A percentile compares a stretch with the other conserved stretches of the same genome.
Evolutionary conservation across 2,113 vertebrate species (phyloP).

Genomic region (Mus spicilegus): DNA sequence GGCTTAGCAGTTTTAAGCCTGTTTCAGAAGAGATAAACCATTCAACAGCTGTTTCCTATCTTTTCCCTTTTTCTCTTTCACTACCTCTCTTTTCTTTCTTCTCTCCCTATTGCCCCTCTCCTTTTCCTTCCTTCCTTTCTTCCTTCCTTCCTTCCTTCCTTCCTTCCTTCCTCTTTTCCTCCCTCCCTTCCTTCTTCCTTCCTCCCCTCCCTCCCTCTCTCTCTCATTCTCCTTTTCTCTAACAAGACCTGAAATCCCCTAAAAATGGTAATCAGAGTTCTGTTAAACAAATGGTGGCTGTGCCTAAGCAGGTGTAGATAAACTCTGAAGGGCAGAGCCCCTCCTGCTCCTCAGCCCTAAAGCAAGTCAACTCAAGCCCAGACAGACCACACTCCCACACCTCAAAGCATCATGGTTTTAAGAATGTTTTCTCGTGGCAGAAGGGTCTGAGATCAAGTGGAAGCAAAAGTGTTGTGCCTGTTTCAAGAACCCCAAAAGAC

Average conservation of each 20-base stretch:
- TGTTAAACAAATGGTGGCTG: not conserved
- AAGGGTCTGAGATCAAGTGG: not conserved
- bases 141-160: rapidly evolving
- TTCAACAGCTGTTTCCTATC: no score
- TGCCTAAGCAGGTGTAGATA: not conserved
- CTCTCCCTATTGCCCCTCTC: no score
- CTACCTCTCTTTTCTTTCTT: no score
- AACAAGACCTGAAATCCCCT: not conserved
- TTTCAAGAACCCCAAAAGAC: no score
- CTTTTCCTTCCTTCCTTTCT: rapidly evolving
- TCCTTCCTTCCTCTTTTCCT: not conserved
- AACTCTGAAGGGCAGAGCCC: not conserved
- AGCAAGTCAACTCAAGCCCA: not conserved
- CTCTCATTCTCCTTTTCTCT: not conserved
- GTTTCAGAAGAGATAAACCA: not conserved
- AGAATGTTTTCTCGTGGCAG: not conserved
- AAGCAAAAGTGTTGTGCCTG: not conserved
- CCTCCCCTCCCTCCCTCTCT: rapidly evolving
- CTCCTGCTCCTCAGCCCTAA: not conserved
- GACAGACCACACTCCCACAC: not conserved
- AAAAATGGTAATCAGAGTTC: not conserved
- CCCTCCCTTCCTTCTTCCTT: rapidly evolving
- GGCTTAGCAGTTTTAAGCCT: not conserved
- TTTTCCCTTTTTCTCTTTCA: no score
- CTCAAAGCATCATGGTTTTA: not conserved